Conservation (phyloP, 2,797 vertebrate species). For the Urophycis tenuis region DNA sequence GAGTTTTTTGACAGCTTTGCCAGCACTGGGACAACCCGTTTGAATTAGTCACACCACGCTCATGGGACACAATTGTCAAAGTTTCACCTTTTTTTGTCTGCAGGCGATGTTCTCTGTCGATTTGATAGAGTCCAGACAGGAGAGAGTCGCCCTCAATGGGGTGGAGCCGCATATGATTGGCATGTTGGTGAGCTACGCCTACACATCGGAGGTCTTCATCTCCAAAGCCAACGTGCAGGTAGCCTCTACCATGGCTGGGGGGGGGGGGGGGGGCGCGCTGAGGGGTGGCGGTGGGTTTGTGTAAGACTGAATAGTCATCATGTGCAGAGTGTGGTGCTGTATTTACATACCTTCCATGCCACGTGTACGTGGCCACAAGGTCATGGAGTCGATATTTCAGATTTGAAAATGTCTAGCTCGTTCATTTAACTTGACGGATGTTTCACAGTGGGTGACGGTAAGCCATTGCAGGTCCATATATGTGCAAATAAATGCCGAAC, state of each 20-base stretch:
- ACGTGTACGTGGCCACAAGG: not conserved
- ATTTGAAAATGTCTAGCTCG: not conserved
- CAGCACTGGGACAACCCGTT: not conserved
- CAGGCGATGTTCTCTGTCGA: constrained; percentile 78
- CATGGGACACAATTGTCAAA: not conserved
- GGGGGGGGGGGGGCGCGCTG: not conserved
- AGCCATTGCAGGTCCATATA: too few species aligned
- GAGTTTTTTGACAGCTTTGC: not conserved
- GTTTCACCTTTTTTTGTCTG: not conserved
- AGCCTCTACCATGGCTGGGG: not conserved
- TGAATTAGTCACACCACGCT: not conserved
- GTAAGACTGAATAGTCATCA: not conserved
- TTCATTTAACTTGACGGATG: not conserved
- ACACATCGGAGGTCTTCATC: constrained; percentile 76
- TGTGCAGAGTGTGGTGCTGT: not conserved
- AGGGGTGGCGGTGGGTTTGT: not conserved
- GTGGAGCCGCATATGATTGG: constrained; percentile 79
- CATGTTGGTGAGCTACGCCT: constrained; percentile 76
- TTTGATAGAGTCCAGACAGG: constrained; percentile 76
- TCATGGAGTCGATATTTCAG: not conserved
- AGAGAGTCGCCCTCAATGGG: constrained; percentile 76
- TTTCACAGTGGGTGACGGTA: too few species aligned
- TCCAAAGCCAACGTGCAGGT: constrained; percentile 77
- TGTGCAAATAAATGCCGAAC: too few species aligned
- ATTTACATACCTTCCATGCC: not conserved